These are phyloP conservation scores for Etheostoma nigrum DNA, from an alignment of 2,797 vertebrate species.

Conservation along the genomic window DNA sequence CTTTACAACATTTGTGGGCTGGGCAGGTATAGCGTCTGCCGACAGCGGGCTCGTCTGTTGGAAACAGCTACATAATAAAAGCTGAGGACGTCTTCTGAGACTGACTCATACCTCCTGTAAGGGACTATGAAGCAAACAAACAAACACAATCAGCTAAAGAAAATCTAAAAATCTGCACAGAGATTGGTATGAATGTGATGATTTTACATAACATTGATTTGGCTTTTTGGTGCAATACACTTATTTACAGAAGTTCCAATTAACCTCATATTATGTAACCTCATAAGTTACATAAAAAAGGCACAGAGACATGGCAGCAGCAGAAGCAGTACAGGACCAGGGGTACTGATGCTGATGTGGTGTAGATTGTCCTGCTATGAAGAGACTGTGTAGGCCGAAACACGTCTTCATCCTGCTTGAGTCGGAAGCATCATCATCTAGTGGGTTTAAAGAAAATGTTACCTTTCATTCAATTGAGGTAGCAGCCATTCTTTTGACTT, in stretches of 20 bases:
- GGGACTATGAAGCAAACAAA: no score
- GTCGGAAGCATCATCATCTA: constrained; percentile 69
- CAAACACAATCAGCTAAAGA: no score
- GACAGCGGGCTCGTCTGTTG: no score
- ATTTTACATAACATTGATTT: no score
- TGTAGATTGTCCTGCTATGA: constrained; percentile 53
- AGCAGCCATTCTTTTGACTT: no score
- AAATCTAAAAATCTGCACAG: no score
- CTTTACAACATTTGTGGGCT: no score
- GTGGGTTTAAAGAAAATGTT: constrained; percentile 9
- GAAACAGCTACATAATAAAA: no score
- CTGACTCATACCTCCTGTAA: no score
- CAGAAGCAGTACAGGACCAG: background rate
- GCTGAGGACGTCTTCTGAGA: no score
- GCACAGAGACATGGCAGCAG: constrained; percentile 37
- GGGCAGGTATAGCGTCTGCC: no score
- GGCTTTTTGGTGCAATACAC: background rate
- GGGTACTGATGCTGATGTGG: constrained; percentile 16
- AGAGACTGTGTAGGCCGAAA: constrained; percentile 55
- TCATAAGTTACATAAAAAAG: constrained; percentile 7
- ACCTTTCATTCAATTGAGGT: background rate
- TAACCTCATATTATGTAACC: background rate
- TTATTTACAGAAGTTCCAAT: background rate
- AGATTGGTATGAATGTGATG: no score
- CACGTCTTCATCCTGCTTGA: constrained; percentile 19